phyloP scores from a whole-genome alignment of 2,888 invertebrate species.

The Drosophila nigritarsus region DNA sequence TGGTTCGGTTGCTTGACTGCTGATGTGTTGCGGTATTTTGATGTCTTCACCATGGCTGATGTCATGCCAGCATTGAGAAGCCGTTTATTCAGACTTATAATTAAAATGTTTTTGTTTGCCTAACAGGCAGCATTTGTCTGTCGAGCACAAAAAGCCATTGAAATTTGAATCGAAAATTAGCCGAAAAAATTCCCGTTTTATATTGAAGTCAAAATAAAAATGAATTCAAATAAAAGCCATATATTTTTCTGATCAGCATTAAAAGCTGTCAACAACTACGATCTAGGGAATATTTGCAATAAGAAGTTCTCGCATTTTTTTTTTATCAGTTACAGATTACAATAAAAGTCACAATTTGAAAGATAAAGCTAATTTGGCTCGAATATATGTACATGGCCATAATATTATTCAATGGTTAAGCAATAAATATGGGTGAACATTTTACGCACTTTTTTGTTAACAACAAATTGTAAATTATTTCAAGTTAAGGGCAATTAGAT shows the following conservation, averaged over 20 bases:
- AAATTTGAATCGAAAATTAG: constrained; percentile 14
- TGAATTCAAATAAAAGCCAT: neutral
- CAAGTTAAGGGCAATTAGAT: constrained; percentile 38
- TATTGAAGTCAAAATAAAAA: constrained; percentile 45
- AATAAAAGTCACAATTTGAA: neutral
- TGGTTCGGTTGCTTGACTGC: constrained; percentile 37
- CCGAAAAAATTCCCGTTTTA: constrained; percentile 16
- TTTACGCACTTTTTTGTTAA: neutral
- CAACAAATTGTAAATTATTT: constrained; percentile 31
- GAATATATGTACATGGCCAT: neutral
- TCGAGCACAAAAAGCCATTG: constrained; percentile 15
- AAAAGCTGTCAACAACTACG: neutral
- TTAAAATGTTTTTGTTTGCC: constrained; percentile 44
- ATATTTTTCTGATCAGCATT: neutral
- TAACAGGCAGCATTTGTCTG: constrained; percentile 1
- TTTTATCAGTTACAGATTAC: neutral
- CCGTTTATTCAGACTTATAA: constrained; percentile 50
- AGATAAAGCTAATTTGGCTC: neutral
- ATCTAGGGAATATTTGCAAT: neutral
- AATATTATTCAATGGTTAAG: neutral
- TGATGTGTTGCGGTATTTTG: constrained; percentile 44
- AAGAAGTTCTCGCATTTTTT: too few relatives aligned
- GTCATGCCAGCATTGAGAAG: constrained; percentile 72
- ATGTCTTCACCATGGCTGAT: constrained; percentile 51
- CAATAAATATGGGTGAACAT: neutral